These are phyloP conservation scores for Oryzias woworae DNA, from an alignment of 2,113 vertebrate species.

Conservation along the genomic window DNA sequence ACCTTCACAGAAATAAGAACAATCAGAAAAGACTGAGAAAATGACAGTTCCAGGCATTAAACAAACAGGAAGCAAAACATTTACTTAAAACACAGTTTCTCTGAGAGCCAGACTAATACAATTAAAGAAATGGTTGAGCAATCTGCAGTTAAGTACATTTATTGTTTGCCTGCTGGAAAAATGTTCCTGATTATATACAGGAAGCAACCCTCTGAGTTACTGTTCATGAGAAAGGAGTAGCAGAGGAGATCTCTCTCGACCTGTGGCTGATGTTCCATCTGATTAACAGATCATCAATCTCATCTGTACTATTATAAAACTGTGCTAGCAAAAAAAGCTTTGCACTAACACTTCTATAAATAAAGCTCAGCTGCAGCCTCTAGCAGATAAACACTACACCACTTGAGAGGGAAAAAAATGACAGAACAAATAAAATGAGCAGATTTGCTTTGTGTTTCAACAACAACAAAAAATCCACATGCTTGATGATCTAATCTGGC, in stretches of 20 bases:
- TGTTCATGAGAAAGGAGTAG: conserved; percentile 20
- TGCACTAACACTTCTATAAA: conserved; percentile 19
- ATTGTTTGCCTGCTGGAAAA: conserved; percentile 15
- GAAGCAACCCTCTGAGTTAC: conserved; percentile 7
- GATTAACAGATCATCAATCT: conserved; percentile 49
- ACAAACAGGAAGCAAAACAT: neutral
- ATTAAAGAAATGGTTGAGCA: neutral
- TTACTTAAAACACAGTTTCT: conserved; percentile 5
- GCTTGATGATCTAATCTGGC: conserved; percentile 3
- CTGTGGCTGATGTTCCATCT: conserved; percentile 6
- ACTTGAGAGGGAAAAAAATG: no score
- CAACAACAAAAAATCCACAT: conserved; percentile 2
- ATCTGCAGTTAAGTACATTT: conserved; percentile 27
- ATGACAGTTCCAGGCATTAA: neutral
- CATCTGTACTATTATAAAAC: conserved; percentile 35
- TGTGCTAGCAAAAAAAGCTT: conserved; percentile 18
- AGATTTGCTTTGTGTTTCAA: neutral
- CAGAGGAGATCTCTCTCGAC: conserved; percentile 36
- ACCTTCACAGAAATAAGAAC: conserved; percentile 43
- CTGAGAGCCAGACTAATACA: neutral
- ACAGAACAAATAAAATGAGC: no score
- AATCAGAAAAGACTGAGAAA: neutral
- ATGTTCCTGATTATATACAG: conserved; percentile 4
- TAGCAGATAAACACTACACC: conserved; percentile 3
- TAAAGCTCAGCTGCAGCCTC: conserved; percentile 3